Base-by-base conservation (phyloP, 2,888 invertebrate species). In the Digitonthophagus gazella region DNA sequence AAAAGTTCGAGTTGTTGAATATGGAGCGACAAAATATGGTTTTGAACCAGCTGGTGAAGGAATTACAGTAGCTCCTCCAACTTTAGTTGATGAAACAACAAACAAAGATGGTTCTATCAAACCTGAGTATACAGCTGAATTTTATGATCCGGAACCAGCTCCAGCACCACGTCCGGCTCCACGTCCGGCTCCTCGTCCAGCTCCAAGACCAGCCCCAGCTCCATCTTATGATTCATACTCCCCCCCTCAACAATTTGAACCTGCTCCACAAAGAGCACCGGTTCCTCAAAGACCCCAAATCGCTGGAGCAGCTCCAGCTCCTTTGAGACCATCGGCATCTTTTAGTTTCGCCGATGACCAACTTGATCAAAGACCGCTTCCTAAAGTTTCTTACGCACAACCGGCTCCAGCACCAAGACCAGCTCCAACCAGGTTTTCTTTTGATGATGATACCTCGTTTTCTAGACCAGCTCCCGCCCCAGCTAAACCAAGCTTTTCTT, bases 21-120 rank as follows among this genome's bases (percentile, higher is more conserved):
- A 96, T 79, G 95, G 95, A 3, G 95, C 95, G 54, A 92, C 94
- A 82, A 92, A 92, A 81, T 92, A 89, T 78, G 95, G 95, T 0
- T 95, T 95, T 87, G 93, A 93, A 80, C 95, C 95, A 0, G 86
- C 91, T 1, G 94, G 94, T 0, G 93, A 94, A 78, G 94, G 94
- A 56, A 94, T 95, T 80, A 93, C 93, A 0, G 93, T 94, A 6
- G 86, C 89, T 11, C 88, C 88, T 0, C 88, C 88, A 66, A 88
- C 88, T 0, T 81, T 88, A 1, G 88, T 87, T 14, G 87, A 87
- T 69, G 87, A 88, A 78, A 84, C 86, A 76, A 86, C 81, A 44
- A 82, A 83, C 75, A 75, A 80, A 80, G 72, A 82, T 79, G 73
- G 82, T 65, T 78, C 80, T 57, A 76, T 80, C 28, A 80, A 83